These are phyloP conservation scores for Olivierus martensii DNA, from an alignment of 1,140 invertebrate genomes.

Conservation along the genomic window DNA sequence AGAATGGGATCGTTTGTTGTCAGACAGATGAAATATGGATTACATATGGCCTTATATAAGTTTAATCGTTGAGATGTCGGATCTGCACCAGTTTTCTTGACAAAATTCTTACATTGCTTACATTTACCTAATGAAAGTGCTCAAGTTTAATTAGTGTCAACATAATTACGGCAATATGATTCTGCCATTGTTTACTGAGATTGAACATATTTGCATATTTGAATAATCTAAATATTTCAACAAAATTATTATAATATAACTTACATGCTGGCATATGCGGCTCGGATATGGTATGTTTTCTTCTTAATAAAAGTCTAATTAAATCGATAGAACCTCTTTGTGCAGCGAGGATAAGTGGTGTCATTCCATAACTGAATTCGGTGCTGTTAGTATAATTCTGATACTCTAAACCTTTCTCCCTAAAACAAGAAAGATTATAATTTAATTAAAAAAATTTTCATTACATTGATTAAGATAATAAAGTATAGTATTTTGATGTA, in stretches of 20 bases:
- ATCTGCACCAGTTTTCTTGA: conserved; percentile 33
- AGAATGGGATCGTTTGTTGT: conserved; percentile 48
- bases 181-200: too few relatives aligned
- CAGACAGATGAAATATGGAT: conserved; percentile 50
- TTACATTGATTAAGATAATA: too few relatives aligned
- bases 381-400: conserved; percentile 15
- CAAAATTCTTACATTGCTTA: conserved; percentile 18
- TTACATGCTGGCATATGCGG: conserved; percentile 47
- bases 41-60: conserved; percentile 42
- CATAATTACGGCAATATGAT: too few relatives aligned
- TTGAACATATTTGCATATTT: too few relatives aligned
- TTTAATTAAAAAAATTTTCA: too few relatives aligned
- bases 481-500: too few relatives aligned
- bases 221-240: conserved; percentile 20
- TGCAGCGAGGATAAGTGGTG: conserved; percentile 53
- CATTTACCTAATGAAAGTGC: conserved; percentile 19
- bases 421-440: too few relatives aligned
- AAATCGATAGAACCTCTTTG: conserved; percentile 53
- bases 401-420: neutral
- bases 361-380: conserved; percentile 52
- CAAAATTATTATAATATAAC: conserved; percentile 38
- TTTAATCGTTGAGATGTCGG: conserved; percentile 38
- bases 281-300: conserved; percentile 37
- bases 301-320: conserved; percentile 45
- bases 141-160: too few relatives aligned